Percentiles rank a stretch among this genome's conserved stretches.
Conservation (phyloP, 2,113 vertebrate species). For the Hucho hucho region DNA sequence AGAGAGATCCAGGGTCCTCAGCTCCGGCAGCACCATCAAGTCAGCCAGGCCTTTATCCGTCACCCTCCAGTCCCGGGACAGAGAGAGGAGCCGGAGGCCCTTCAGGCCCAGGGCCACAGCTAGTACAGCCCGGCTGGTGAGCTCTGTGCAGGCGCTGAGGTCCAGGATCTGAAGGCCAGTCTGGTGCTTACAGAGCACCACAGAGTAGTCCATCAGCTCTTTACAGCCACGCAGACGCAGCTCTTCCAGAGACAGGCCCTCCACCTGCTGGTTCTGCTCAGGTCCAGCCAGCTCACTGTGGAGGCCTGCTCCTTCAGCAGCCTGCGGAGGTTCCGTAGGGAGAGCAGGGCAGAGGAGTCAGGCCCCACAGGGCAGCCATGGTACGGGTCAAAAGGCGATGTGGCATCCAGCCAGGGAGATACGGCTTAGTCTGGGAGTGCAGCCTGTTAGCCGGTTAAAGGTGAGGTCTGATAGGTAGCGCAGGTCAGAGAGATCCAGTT, state of each 20-base stretch:
- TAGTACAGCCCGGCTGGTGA: constrained; percentile 71
- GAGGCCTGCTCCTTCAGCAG: constrained; percentile 69
- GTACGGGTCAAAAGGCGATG: constrained; percentile 77
- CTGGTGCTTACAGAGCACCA: constrained; percentile 77
- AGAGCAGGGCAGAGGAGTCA: constrained; percentile 73
- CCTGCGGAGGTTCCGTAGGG: constrained; percentile 73
- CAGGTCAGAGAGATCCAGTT: constrained; percentile 79
- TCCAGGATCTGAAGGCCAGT: constrained; percentile 73
- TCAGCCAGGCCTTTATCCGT: constrained; percentile 74
- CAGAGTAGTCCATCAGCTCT: constrained; percentile 78
- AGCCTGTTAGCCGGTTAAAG: constrained; percentile 80
- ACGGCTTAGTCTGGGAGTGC: constrained; percentile 66
- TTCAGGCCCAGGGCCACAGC: constrained; percentile 61
- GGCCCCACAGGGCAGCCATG: constrained; percentile 51
- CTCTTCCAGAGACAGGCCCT: constrained; percentile 70
- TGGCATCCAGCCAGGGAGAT: constrained; percentile 81
- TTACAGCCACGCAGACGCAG: constrained; percentile 75
- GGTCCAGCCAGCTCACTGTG: constrained; percentile 70
- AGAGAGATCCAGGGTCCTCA: constrained; percentile 74
- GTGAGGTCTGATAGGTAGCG: constrained; percentile 78
- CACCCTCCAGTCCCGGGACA: constrained; percentile 73
- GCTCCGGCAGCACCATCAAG: constrained; percentile 60
- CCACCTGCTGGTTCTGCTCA: constrained; percentile 78
- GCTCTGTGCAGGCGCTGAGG: constrained; percentile 78
- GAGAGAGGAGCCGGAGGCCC: constrained; percentile 59